Evolutionary conservation across 2,113 vertebrate genomes (phyloP).

Genomic region (Phoenicopterus ruber): DNA sequence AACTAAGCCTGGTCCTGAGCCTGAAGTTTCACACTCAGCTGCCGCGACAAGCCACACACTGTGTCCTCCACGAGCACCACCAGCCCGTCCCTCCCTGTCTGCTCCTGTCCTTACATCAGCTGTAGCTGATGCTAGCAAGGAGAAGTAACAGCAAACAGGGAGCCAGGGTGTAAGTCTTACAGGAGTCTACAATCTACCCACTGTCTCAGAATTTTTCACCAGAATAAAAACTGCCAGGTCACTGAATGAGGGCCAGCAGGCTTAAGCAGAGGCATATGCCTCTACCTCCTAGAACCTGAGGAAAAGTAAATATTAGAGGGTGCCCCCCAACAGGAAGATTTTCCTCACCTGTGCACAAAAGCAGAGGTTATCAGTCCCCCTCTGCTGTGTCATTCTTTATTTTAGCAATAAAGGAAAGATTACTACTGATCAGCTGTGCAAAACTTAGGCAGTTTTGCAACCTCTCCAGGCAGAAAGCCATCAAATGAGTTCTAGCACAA

Average conservation of each 20-base stretch:
- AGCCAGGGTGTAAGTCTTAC: neutral
- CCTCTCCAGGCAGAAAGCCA: neutral
- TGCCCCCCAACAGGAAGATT: neutral
- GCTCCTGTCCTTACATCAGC: neutral
- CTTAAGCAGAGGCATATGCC: neutral
- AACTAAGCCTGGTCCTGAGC: neutral
- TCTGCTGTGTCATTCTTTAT: neutral
- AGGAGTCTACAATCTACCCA: neutral
- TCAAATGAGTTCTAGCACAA: neutral
- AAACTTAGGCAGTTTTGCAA: neutral
- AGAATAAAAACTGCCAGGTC: neutral
- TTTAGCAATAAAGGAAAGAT: neutral
- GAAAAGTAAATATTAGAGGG: neutral
- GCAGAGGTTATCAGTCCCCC: neutral
- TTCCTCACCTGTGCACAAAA: neutral
- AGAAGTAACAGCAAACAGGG: neutral
- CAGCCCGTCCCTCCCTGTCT: neutral
- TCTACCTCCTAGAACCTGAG: neutral
- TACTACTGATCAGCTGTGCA: neutral
- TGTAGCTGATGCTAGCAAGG: neutral
- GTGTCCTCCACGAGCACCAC: neutral
- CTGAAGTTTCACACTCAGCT: neutral
- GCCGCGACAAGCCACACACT: fast-evolving
- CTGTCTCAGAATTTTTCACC: neutral
- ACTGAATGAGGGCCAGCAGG: neutral